Percentiles rank a stretch among this genome's conserved stretches.
These are phyloP conservation scores for Motacilla tschutschensis DNA, from an alignment of 2,113 vertebrate species.

Conservation along the genomic window DNA sequence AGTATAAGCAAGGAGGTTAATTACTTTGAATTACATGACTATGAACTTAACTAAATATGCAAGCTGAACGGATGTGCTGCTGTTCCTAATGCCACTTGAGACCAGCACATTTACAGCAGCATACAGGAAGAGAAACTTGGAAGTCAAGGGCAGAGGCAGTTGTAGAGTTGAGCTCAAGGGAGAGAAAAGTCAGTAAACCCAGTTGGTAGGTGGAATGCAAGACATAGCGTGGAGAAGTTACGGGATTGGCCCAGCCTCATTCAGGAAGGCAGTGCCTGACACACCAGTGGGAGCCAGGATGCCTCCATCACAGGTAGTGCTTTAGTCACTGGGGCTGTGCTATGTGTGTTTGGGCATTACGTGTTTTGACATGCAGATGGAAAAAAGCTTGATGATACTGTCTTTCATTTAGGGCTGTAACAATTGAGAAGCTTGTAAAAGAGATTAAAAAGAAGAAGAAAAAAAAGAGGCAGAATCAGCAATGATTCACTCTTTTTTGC, in stretches of 20 bases:
- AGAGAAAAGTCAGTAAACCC: neutral
- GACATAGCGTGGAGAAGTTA: accelerated
- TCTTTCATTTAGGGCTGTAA: neutral
- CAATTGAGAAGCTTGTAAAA: neutral
- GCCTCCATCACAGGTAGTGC: neutral
- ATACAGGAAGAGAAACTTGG: neutral
- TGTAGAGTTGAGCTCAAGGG: neutral
- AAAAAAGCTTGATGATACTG: neutral
- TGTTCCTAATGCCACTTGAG: neutral
- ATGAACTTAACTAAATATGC: neutral
- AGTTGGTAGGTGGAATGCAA: neutral
- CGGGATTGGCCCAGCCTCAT: neutral
- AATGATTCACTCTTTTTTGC: neutral
- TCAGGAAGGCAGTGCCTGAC: neutral
- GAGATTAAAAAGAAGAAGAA: neutral
- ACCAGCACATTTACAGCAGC: neutral
- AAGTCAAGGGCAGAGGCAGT: neutral
- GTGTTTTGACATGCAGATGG: neutral
- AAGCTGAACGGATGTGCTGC: neutral
- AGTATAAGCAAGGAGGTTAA: neutral
- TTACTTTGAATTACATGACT: neutral
- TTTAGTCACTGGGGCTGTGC: neutral
- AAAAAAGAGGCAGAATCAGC: neutral
- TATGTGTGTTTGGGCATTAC: neutral
- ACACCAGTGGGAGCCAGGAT: neutral